Evolutionary conservation across 37 sponge, comb jelly and placozoan species (phyloP).

Genomic region (Eunapius fragilis): DNA sequence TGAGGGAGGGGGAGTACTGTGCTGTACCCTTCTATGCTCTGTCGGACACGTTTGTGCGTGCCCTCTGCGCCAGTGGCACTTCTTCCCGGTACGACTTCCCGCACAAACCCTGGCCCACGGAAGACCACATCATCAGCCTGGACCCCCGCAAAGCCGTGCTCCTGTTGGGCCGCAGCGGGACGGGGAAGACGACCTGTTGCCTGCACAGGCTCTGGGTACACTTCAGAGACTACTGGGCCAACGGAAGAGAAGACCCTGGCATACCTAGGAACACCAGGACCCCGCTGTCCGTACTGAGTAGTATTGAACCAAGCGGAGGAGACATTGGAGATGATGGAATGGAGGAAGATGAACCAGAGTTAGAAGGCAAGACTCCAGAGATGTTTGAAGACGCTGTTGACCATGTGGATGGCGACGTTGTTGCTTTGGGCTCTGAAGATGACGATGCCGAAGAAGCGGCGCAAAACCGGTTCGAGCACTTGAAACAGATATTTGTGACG

Average conservation of each 20-base stretch:
- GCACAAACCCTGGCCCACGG: conserved; percentile 30
- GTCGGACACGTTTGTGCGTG: conserved; percentile 9
- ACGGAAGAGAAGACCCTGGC: neutral
- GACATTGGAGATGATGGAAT: neutral
- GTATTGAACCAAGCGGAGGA: neutral
- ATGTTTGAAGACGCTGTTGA: neutral
- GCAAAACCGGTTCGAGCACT: conserved; percentile 18
- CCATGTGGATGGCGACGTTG: neutral
- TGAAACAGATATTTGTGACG: conserved; percentile 83
- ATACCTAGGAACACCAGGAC: too few relatives aligned
- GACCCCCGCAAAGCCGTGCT: conserved; percentile 5
- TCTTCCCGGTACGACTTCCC: conserved; percentile 34
- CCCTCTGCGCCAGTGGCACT: neutral
- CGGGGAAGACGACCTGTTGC: conserved; percentile 63
- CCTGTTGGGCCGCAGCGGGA: conserved; percentile 66
- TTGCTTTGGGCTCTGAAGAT: too few relatives aligned
- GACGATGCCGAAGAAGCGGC: neutral
- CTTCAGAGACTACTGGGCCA: conserved; percentile 49
- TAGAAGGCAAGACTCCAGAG: neutral
- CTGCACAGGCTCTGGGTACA: conserved; percentile 46
- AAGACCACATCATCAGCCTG: conserved; percentile 39
- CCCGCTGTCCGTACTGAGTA: neutral
- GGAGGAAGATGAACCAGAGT: too few relatives aligned
- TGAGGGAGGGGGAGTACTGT: conserved; percentile 27
- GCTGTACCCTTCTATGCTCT: conserved; percentile 49